These are phyloP conservation scores for Leptinotarsa tumamoca DNA, from an alignment of 2,888 invertebrate species.

Conservation along the genomic window DNA sequence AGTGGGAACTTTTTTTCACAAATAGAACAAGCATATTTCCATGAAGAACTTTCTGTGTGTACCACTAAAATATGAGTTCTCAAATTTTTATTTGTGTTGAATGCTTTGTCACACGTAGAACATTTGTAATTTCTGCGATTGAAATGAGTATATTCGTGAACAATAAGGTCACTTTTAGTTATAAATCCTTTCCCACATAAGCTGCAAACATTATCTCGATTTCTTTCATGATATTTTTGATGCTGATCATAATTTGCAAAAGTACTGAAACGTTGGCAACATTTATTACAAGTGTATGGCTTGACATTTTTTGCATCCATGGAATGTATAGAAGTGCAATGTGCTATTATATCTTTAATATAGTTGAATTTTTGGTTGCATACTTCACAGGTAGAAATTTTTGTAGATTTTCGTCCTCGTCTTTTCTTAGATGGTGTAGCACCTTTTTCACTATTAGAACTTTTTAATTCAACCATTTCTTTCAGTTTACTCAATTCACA, in stretches of 20 bases:
- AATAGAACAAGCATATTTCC: conserved; percentile 55
- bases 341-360: conserved; percentile 54
- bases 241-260: conserved; percentile 57
- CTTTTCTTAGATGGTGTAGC: conserved; percentile 15
- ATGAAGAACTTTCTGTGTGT: conserved; percentile 56
- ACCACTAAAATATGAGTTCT: conserved; percentile 56
- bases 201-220: conserved; percentile 55
- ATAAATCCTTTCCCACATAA: conserved; percentile 64
- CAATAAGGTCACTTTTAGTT: conserved; percentile 56
- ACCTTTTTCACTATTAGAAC: not conserved
- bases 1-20: conserved; percentile 56
- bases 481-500: not conserved
- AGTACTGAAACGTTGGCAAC: conserved; percentile 53
- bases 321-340: conserved; percentile 52
- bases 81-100: conserved; percentile 57
- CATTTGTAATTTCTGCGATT: conserved; percentile 57
- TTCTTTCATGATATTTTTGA: conserved; percentile 55
- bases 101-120: conserved; percentile 55
- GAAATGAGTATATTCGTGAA: conserved; percentile 57
- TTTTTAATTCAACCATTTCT: not conserved
- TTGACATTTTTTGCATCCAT: conserved; percentile 53
- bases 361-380: conserved; percentile 51
- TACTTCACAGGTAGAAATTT: conserved; percentile 51
- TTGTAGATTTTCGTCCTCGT: conserved; percentile 28
- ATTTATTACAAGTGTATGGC: conserved; percentile 56